Percentiles rank a stretch among this genome's conserved stretches.
Conservation (phyloP, 2,888 invertebrate species). For the Drosophila pseudotalamancana region DNA sequence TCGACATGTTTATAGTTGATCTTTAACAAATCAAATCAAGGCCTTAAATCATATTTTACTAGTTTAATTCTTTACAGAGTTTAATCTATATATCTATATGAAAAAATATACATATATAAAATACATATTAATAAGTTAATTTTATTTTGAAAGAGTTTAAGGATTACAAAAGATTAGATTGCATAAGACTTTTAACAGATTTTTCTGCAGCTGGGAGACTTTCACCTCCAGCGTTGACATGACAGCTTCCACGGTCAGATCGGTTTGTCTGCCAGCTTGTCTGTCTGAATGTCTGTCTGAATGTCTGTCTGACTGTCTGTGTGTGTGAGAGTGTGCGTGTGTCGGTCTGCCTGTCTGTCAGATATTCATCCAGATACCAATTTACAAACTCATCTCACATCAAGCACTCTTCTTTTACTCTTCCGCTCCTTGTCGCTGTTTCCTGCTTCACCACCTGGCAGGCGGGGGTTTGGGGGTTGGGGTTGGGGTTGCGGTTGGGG, state of each 20-base stretch:
- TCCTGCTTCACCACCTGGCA: too few species aligned
- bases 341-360: constrained; percentile 3
- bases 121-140: not conserved
- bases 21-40: too few species aligned
- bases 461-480: too few species aligned
- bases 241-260: constrained; percentile 44
- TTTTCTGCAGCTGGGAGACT: constrained; percentile 6
- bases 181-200: constrained; percentile 24
- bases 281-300: not conserved
- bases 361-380: constrained; percentile 1
- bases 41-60: too few species aligned
- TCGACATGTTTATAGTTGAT: too few species aligned
- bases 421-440: not conserved
- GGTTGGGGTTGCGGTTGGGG: not conserved
- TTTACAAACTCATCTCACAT: constrained; percentile 15
- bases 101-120: not conserved
- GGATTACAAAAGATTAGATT: constrained; percentile 10
- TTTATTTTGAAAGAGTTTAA: constrained; percentile 4
- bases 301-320: constrained; percentile 1
- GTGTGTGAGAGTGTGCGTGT: too few species aligned
- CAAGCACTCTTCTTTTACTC: constrained; percentile 11
- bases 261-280: not conserved
- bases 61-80: too few species aligned
- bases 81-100: too few species aligned
- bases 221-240: constrained; percentile 11